A percentile compares a stretch with the other conserved stretches of the same genome.
phyloP scores from a whole-genome alignment of 2,888 invertebrate genomes.

The Stenchaetothrips biformis region DNA sequence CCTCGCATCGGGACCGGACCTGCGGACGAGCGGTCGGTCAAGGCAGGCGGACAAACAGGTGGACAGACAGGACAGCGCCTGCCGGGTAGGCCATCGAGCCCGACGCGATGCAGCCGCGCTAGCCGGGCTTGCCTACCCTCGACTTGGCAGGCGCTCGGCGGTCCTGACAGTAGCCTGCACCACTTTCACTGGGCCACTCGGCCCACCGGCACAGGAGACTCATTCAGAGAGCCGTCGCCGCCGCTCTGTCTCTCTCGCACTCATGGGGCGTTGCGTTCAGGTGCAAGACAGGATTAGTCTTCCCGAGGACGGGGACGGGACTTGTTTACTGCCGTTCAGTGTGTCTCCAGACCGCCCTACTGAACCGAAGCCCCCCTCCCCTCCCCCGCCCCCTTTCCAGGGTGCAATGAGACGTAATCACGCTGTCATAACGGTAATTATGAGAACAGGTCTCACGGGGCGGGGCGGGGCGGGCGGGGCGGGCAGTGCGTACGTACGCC shows the following conservation, averaged over 20 bases:
- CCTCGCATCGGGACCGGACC: conserved; percentile 42
- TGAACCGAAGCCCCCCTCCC: background rate
- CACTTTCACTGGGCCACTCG: too few species aligned
- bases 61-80: too few species aligned
- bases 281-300: background rate
- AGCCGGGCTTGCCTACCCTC: too few species aligned
- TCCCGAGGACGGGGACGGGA: background rate
- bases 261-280: too few species aligned
- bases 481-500: too few species aligned
- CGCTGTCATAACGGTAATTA: conserved; percentile 21
- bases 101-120: too few species aligned
- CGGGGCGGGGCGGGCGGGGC: background rate
- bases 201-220: too few species aligned
- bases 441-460: conserved; percentile 13
- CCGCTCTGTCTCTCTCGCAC: too few species aligned
- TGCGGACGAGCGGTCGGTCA: background rate
- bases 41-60: background rate
- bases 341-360: background rate
- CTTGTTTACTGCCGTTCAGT: background rate
- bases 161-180: too few species aligned
- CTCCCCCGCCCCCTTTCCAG: background rate
- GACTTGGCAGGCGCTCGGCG: too few species aligned
- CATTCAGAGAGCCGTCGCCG: too few species aligned
- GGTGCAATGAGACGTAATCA: conserved; percentile 11
- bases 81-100: too few species aligned